These are phyloP conservation scores for Cheilosia vulpina DNA, from an alignment of 2,888 invertebrate genomes.

Conservation along the genomic window DNA sequence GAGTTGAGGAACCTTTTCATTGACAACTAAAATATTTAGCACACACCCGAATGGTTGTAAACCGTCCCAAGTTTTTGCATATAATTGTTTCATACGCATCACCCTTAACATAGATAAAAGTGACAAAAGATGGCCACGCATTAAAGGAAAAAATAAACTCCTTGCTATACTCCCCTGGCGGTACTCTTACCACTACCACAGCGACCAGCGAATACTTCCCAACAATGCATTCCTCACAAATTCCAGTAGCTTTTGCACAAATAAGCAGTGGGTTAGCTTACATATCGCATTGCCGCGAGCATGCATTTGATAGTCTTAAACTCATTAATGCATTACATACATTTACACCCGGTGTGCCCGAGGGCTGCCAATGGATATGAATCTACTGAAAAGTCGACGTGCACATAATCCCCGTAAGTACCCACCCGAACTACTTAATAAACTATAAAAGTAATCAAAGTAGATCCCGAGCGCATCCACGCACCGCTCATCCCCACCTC, in stretches of 20 bases:
- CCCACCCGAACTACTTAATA: conserved; percentile 59
- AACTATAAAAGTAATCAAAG: conserved; percentile 69
- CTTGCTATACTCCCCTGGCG: neutral
- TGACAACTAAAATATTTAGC: too few relatives aligned
- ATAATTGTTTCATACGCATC: too few relatives aligned
- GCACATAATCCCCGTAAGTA: conserved; percentile 50
- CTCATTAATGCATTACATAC: conserved; percentile 20
- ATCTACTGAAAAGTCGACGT: conserved; percentile 38
- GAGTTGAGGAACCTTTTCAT: too few relatives aligned
- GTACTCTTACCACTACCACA: neutral
- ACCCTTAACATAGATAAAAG: too few relatives aligned
- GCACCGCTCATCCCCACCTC: neutral
- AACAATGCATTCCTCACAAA: neutral
- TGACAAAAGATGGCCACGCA: too few relatives aligned
- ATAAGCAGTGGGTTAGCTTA: neutral
- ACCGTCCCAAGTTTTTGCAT: too few relatives aligned
- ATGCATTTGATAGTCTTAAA: neutral
- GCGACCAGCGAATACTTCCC: neutral
- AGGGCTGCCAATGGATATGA: conserved; percentile 34
- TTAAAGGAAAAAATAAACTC: too few relatives aligned
- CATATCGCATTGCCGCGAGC: neutral
- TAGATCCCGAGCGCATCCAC: conserved; percentile 38
- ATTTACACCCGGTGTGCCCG: conserved; percentile 34
- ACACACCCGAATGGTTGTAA: too few relatives aligned
- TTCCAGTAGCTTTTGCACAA: neutral